Conservation (phyloP, 1,140 invertebrate genomes). For the Drosophila setifemur region DNA sequence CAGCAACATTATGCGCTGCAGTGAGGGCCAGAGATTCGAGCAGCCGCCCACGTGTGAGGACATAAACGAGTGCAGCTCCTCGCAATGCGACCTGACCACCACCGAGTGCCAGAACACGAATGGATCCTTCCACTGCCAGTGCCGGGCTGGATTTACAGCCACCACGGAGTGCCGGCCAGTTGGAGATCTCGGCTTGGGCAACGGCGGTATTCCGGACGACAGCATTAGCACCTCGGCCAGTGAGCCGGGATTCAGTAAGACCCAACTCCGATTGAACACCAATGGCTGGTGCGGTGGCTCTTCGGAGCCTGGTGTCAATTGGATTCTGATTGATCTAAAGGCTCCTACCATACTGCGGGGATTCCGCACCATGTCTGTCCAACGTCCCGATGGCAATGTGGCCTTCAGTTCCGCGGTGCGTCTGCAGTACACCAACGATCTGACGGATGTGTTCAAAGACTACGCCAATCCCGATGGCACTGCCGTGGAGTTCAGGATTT, state of each 20-base stretch:
- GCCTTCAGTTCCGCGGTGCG: constrained; percentile 94
- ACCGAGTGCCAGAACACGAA: constrained; percentile 95
- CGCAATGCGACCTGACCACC: constrained; percentile 94
- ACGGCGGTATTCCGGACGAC: constrained; percentile 94
- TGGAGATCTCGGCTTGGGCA: constrained; percentile 93
- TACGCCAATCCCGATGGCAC: constrained; percentile 95
- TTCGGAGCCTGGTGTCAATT: constrained; percentile 92
- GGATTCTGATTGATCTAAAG: constrained; percentile 93
- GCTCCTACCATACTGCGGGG: constrained; percentile 95
- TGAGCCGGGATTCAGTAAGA: constrained; percentile 91
- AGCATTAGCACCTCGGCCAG: constrained; percentile 93
- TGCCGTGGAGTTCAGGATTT: constrained; percentile 94
- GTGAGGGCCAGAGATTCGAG: constrained; percentile 92
- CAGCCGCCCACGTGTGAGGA: constrained; percentile 94
- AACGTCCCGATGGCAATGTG: constrained; percentile 88
- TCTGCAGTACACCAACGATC: constrained; percentile 93
- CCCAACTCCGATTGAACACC: constrained; percentile 91
- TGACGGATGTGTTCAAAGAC: constrained; percentile 94
- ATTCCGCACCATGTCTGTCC: constrained; percentile 94
- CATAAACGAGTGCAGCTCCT: constrained; percentile 95
- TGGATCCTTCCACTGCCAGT: constrained; percentile 96
- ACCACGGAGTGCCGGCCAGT: constrained; percentile 95
- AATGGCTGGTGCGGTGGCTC: constrained; percentile 94
- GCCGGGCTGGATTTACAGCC: constrained; percentile 91
- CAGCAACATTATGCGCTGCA: constrained; percentile 94